A percentile compares a stretch with the other conserved stretches of the same genome.
Evolutionary conservation across 2,888 invertebrate genomes (phyloP).

Genomic region (Acanthosoma haemorrhoidale): DNA sequence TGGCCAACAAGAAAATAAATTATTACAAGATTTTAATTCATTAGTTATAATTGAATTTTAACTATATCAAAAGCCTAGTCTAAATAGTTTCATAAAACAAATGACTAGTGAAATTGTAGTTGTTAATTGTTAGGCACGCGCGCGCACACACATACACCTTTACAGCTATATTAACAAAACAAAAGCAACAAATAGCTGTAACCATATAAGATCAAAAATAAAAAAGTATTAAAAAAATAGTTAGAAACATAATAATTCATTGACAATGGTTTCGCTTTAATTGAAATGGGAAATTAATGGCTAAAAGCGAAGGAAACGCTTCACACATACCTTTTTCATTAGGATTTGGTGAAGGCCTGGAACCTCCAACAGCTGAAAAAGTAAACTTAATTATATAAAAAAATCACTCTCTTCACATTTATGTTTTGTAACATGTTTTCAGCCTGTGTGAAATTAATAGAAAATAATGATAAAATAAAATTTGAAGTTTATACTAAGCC

Average conservation of each 20-base stretch:
- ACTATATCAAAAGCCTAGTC: no score
- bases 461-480: neutral
- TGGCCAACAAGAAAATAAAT: no score
- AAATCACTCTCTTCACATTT: slow-evolving; percentile 16
- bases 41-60: no score
- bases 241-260: no score
- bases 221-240: no score
- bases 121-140: neutral
- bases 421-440: neutral
- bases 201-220: no score
- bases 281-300: neutral
- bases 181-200: neutral
- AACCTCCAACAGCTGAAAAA: slow-evolving; percentile 41
- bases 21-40: no score
- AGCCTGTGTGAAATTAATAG: no score
- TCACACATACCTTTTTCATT: slow-evolving; percentile 44
- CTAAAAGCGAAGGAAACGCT: neutral
- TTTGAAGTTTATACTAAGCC: neutral
- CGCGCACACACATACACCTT: neutral
- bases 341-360: slow-evolving; percentile 44
- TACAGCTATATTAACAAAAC: neutral
- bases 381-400: slow-evolving; percentile 13
- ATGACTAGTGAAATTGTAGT: no score
- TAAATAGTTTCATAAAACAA: no score
- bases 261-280: neutral